Evolutionary conservation across 30 jellyfish, hydroid and myxozoan species (phyloP).

Genomic region (Aurelia aurita): DNA sequence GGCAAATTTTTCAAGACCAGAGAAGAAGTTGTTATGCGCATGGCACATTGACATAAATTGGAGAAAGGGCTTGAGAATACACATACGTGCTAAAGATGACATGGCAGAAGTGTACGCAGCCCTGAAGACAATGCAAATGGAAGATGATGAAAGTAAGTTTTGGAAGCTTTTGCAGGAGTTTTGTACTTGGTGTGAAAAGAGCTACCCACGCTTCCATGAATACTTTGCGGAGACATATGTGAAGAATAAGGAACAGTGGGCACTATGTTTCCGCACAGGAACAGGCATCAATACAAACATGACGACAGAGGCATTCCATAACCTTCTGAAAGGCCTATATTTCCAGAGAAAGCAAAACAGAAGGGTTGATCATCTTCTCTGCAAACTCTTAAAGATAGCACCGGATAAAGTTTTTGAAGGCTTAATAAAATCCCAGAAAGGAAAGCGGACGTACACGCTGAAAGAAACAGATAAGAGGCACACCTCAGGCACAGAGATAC

Average conservation of each 20-base stretch:
- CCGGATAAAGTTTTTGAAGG: constrained; percentile 48
- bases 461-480: constrained; percentile 35
- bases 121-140: constrained; percentile 36
- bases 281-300: constrained; percentile 32
- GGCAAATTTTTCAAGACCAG: constrained; percentile 19
- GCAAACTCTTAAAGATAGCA: constrained; percentile 22
- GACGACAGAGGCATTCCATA: constrained; percentile 38
- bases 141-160: constrained; percentile 23
- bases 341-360: constrained; percentile 16
- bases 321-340: not conserved
- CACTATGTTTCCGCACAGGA: constrained; percentile 15
- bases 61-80: constrained; percentile 18
- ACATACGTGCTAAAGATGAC: constrained; percentile 33
- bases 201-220: constrained; percentile 21
- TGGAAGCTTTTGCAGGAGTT: constrained; percentile 25
- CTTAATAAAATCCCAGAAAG: constrained; percentile 29
- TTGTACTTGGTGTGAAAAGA: constrained; percentile 42
- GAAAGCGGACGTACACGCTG: constrained; percentile 29
- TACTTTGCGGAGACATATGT: constrained; percentile 10
- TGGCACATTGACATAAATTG: constrained; percentile 56
- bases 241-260: constrained; percentile 42
- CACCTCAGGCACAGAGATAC: constrained; percentile 17
- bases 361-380: constrained; percentile 17
- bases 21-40: constrained; percentile 35
- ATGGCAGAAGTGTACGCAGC: constrained; percentile 51